Conservation (phyloP, 1,140 invertebrate genomes). For the Zaprionus vittiger region DNA sequence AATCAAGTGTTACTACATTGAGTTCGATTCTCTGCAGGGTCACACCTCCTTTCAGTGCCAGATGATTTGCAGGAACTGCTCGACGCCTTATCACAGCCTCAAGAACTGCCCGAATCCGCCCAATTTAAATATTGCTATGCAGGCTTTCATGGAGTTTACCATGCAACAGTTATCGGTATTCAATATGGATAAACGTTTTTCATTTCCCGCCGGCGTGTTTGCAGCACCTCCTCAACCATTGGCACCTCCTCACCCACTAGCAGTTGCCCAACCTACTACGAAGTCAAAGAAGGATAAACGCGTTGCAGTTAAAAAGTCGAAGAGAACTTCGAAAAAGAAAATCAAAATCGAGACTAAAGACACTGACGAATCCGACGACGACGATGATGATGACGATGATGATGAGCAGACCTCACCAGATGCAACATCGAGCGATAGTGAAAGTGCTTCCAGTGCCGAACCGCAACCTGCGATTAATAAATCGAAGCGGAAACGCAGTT, state of each 20-base stretch:
- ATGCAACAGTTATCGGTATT: conserved; percentile 70
- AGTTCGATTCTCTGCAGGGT: conserved; percentile 42
- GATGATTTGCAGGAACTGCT: conserved; percentile 78
- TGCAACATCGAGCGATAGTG: conserved; percentile 31
- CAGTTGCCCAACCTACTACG: neutral
- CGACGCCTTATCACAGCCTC: conserved; percentile 63
- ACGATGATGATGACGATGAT: conserved; percentile 50
- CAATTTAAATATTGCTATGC: conserved; percentile 68
- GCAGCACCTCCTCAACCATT: conserved; percentile 8
- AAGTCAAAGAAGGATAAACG: conserved; percentile 60
- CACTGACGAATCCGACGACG: conserved; percentile 54
- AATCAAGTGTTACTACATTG: neutral
- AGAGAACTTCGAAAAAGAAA: conserved; percentile 51
- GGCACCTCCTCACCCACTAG: neutral
- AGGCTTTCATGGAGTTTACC: conserved; percentile 73
- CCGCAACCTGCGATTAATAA: conserved; percentile 26
- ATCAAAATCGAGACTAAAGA: conserved; percentile 51
- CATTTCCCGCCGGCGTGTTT: conserved; percentile 43
- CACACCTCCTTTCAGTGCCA: conserved; percentile 77
- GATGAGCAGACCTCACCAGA: conserved; percentile 28
- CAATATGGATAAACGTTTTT: conserved; percentile 56
- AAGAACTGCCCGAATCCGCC: conserved; percentile 70
- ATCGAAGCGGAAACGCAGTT: conserved; percentile 54
- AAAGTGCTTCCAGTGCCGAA: conserved; percentile 58
- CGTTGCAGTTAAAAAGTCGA: conserved; percentile 29